Evolutionary conservation across 2,888 invertebrate species (phyloP).

Genomic region (Papilio protenor): DNA sequence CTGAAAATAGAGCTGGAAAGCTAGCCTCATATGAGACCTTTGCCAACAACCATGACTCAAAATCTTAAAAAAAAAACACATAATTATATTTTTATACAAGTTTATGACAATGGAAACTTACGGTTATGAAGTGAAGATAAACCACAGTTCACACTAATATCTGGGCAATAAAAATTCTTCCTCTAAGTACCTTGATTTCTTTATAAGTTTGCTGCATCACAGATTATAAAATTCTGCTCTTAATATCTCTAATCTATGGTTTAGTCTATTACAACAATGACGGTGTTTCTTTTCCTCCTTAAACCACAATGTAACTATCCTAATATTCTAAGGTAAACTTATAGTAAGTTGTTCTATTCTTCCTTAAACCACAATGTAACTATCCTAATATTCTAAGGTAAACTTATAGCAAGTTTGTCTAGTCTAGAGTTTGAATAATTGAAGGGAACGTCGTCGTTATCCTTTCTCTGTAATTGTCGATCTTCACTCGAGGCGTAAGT

Average conservation of each 20-base stretch:
- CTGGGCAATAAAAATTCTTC: background rate
- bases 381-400: background rate
- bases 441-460: constrained; percentile 15
- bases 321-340: background rate
- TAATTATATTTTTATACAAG: background rate
- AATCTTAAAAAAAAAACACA: too few species aligned
- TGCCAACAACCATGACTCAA: too few species aligned
- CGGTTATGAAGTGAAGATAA: background rate
- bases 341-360: background rate
- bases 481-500: constrained; percentile 3
- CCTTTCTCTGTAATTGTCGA: constrained; percentile 26
- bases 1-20: background rate
- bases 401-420: constrained; percentile 27
- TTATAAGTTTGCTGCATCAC: background rate
- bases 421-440: constrained; percentile 39
- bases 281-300: background rate
- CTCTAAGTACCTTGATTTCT: background rate
- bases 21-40: background rate
- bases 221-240: too few species aligned
- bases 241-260: too few species aligned
- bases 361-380: background rate
- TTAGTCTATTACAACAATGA: background rate
- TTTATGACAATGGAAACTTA: background rate
- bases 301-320: background rate
- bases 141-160: background rate